Conservation (phyloP, 2,113 vertebrate genomes). For the Mastomys coucha region DNA sequence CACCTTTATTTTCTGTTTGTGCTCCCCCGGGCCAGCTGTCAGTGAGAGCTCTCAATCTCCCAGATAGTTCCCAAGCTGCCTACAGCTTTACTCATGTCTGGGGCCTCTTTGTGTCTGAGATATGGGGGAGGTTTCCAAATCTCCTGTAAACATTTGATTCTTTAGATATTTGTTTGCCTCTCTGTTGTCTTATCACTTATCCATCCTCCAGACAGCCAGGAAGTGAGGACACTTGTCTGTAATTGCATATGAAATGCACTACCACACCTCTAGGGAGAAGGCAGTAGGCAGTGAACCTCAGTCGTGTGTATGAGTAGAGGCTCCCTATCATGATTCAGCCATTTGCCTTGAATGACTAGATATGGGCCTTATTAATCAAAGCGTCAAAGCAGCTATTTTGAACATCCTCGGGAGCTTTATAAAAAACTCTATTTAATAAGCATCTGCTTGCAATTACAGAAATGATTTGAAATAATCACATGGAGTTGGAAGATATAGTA, state of each 20-base stretch:
- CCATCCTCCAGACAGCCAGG: background rate
- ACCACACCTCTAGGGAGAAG: background rate
- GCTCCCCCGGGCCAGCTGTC: background rate
- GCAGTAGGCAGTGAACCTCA: background rate
- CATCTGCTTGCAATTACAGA: background rate
- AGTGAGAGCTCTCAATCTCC: background rate
- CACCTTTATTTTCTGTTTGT: background rate
- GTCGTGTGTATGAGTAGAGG: background rate
- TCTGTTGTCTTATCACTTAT: background rate
- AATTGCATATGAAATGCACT: background rate
- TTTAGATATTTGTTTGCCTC: background rate
- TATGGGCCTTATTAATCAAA: background rate
- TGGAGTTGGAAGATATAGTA: background rate
- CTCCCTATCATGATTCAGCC: background rate
- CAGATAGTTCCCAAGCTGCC: background rate
- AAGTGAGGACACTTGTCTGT: background rate
- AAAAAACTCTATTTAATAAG: background rate
- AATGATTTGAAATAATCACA: background rate
- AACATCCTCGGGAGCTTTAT: background rate
- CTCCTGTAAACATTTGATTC: background rate
- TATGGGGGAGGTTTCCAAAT: background rate
- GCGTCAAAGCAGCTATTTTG: background rate
- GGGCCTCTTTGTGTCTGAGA: background rate
- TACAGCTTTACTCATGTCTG: background rate
- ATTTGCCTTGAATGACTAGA: background rate